Evolutionary conservation across 2,888 invertebrate species (phyloP).

Genomic region (Calameuta idolon): DNA sequence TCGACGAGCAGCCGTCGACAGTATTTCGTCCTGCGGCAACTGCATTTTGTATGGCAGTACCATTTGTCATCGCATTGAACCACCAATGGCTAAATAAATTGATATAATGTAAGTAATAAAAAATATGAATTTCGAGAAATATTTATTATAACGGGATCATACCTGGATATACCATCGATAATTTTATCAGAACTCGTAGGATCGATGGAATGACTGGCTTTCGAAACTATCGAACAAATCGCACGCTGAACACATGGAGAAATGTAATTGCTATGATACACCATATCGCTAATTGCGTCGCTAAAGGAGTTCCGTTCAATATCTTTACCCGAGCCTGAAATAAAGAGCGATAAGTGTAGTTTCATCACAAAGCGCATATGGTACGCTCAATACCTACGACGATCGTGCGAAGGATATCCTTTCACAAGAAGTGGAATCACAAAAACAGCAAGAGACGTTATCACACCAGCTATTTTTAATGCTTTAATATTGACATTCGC

Average conservation of each 20-base stretch:
- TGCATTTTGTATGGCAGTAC: conserved; percentile 70
- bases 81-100: conserved; percentile 66
- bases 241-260: conserved; percentile 61
- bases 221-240: conserved; percentile 58
- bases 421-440: conserved; percentile 68
- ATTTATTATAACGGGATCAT: conserved; percentile 19
- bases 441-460: conserved; percentile 71
- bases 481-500: conserved; percentile 75
- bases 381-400: background rate
- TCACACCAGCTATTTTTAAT: conserved; percentile 71
- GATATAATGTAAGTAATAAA: background rate
- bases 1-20: conserved; percentile 65
- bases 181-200: conserved; percentile 63
- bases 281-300: conserved; percentile 55
- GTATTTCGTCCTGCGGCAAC: conserved; percentile 64
- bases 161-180: conserved; percentile 64
- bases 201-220: conserved; percentile 44
- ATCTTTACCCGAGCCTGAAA: conserved; percentile 44
- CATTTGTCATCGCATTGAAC: conserved; percentile 67
- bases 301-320: conserved; percentile 43
- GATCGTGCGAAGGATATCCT: conserved; percentile 6
- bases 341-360: background rate
- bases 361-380: background rate
- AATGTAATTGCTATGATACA: conserved; percentile 57
- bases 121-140: background rate